phyloP scores from a whole-genome alignment of 2,888 invertebrate species.

The Anoplius nigerrimus region DNA sequence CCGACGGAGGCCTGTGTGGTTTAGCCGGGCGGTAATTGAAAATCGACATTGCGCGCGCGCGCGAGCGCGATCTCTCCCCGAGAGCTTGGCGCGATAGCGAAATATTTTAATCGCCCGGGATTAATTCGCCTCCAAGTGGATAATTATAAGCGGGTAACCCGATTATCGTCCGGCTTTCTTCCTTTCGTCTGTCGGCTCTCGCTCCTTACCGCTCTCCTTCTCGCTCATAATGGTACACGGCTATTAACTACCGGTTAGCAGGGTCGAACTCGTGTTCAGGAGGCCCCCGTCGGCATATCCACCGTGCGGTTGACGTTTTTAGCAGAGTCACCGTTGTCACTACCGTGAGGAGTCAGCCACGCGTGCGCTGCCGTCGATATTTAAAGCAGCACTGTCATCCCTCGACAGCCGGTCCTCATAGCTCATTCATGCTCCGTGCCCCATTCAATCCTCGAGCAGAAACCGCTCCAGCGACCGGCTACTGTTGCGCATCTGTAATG shows the following conservation, averaged over 20 bases:
- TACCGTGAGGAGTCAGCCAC: slow-evolving; percentile 46
- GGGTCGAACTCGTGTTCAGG: too few relatives aligned
- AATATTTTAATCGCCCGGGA: too few relatives aligned
- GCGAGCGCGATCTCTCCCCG: too few relatives aligned
- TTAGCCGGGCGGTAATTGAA: slow-evolving; percentile 49
- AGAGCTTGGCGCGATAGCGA: too few relatives aligned
- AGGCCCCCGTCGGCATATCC: slow-evolving; percentile 13
- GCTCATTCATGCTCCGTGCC: slow-evolving; percentile 53
- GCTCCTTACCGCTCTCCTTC: too few relatives aligned
- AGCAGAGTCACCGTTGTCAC: slow-evolving; percentile 56
- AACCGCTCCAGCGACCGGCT: slow-evolving; percentile 40
- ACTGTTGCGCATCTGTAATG: neutral
- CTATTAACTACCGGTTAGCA: too few relatives aligned
- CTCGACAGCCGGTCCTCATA: slow-evolving; percentile 46
- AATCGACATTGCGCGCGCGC: slow-evolving; percentile 44
- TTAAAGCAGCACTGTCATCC: slow-evolving; percentile 64
- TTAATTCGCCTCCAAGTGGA: too few relatives aligned
- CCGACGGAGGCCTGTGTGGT: slow-evolving; percentile 41
- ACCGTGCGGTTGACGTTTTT: slow-evolving; percentile 35
- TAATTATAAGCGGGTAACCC: too few relatives aligned
- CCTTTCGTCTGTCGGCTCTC: too few relatives aligned
- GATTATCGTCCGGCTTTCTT: too few relatives aligned
- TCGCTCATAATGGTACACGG: too few relatives aligned
- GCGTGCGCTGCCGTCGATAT: slow-evolving; percentile 49
- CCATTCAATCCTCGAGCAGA: slow-evolving; percentile 43